phyloP scores from a whole-genome alignment of 2,113 vertebrate genomes.

The Eidolon helvum region DNA sequence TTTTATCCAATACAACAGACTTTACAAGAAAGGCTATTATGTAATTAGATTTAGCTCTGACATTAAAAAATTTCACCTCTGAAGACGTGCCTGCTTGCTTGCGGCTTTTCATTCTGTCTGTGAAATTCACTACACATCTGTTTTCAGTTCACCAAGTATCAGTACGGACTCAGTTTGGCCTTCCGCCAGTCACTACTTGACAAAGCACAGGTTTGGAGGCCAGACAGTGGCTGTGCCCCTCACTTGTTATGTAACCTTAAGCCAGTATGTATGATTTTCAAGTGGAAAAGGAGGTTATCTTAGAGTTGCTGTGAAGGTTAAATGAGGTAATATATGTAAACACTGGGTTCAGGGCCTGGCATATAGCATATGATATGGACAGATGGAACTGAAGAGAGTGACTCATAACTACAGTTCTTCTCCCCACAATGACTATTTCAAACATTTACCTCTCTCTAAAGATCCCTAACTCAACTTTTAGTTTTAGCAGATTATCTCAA shows the following conservation, averaged over 20 bases:
- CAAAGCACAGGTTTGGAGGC: neutral
- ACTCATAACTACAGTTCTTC: neutral
- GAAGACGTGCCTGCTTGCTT: neutral
- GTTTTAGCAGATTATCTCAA: neutral
- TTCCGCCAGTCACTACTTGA: neutral
- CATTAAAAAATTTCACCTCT: neutral
- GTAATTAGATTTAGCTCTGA: neutral
- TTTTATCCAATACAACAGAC: neutral
- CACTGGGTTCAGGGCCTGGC: neutral
- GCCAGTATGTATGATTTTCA: neutral
- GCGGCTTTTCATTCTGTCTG: too few relatives aligned
- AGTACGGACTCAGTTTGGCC: neutral
- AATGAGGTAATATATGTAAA: neutral
- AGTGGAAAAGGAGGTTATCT: neutral
- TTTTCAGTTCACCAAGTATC: neutral
- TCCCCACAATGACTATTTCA: neutral
- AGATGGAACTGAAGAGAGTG: neutral
- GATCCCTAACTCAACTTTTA: neutral
- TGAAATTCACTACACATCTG: neutral
- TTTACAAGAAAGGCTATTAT: neutral
- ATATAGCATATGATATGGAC: neutral
- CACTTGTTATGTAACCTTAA: neutral
- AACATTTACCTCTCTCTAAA: neutral
- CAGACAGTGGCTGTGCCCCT: neutral
- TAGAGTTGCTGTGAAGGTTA: neutral